A percentile compares a stretch with the other conserved stretches of the same genome.
Evolutionary conservation across 2,888 invertebrate species (phyloP).

Genomic region (Rhimphoctona megacephalus): DNA sequence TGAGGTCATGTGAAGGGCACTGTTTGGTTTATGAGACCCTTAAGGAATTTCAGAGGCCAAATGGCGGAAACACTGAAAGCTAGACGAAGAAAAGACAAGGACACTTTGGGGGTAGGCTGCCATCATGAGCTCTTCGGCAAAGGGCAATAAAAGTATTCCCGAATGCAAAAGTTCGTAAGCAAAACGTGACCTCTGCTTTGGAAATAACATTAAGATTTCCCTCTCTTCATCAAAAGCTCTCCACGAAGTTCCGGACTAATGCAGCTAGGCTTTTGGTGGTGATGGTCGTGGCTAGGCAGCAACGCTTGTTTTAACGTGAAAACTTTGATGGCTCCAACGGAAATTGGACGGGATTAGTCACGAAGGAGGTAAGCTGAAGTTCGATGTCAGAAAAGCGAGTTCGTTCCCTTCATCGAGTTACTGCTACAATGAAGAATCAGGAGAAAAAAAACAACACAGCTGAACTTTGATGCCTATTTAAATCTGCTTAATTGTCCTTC

Average conservation of each 20-base stretch:
- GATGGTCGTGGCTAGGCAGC: neutral
- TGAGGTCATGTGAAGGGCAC: neutral
- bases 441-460: neutral
- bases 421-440: slow-evolving; percentile 6
- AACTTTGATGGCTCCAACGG: slow-evolving; percentile 75
- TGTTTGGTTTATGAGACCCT: neutral
- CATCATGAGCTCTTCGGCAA: neutral
- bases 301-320: slow-evolving; percentile 71
- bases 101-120: too few species aligned
- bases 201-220: slow-evolving; percentile 44
- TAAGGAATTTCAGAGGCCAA: neutral
- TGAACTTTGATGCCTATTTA: neutral
- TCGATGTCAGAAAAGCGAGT: slow-evolving; percentile 62
- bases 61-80: neutral
- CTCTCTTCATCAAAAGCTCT: neutral
- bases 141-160: neutral
- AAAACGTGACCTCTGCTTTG: slow-evolving; percentile 35
- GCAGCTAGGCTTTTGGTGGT: slow-evolving; percentile 30
- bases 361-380: slow-evolving; percentile 70
- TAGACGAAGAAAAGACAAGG: neutral
- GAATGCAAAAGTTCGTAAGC: slow-evolving; percentile 49
- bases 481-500: neutral
- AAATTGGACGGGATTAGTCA: slow-evolving; percentile 75
- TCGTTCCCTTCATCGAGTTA: slow-evolving; percentile 36
- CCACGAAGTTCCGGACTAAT: slow-evolving; percentile 17